Conservation (phyloP, 1,140 invertebrate genomes). For the Euwallacea fornicatus region DNA sequence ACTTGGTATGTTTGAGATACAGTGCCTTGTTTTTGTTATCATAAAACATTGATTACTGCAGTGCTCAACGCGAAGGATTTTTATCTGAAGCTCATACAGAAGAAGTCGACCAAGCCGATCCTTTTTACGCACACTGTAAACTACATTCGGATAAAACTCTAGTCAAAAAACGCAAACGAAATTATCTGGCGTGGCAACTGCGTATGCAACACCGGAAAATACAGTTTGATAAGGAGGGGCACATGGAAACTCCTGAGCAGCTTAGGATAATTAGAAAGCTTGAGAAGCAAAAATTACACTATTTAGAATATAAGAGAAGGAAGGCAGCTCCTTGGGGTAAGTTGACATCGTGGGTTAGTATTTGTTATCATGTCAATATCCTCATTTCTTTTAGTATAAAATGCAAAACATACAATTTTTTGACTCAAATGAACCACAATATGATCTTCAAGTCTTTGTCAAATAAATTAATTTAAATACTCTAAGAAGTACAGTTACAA, state of each 20-base stretch:
- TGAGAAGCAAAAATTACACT: constrained; percentile 74
- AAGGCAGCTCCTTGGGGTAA: constrained; percentile 84
- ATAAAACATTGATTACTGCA: constrained; percentile 47
- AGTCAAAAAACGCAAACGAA: constrained; percentile 77
- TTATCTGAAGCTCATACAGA: constrained; percentile 91
- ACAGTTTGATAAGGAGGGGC: constrained; percentile 58
- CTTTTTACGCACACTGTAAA: constrained; percentile 96
- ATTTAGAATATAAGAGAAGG: constrained; percentile 71
- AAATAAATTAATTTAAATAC: too few relatives aligned
- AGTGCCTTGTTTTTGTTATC: too few relatives aligned
- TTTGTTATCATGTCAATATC: background rate
- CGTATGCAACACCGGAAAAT: constrained; percentile 71
- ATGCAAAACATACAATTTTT: too few relatives aligned
- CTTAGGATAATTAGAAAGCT: constrained; percentile 76
- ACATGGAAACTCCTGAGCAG: constrained; percentile 66
- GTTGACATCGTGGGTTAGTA: constrained; percentile 12
- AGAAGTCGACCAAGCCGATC: constrained; percentile 93
- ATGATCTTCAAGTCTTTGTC: too few relatives aligned
- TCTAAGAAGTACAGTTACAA: too few relatives aligned
- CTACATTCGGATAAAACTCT: constrained; percentile 84
- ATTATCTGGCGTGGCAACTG: constrained; percentile 86
- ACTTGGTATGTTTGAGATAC: constrained; percentile 72
- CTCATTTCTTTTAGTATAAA: too few relatives aligned
- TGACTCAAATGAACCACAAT: too few relatives aligned
- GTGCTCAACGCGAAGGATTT: constrained; percentile 90